Evolutionary conservation across 2,113 vertebrate species (phyloP).

Genomic region (Noctilio leporinus): DNA sequence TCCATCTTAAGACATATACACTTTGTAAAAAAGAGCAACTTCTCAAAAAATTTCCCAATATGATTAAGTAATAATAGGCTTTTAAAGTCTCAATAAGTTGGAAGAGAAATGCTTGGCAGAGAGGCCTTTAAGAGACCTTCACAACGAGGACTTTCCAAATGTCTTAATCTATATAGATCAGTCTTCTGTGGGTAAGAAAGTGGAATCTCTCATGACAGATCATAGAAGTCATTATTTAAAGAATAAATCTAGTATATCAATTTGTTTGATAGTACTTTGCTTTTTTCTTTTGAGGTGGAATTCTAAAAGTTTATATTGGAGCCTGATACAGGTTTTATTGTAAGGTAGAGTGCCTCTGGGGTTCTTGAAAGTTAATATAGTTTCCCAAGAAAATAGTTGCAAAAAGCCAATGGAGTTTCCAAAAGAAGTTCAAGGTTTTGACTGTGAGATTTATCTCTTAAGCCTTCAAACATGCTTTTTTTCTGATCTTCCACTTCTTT

Average conservation of each 20-base stretch:
- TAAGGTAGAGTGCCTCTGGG: neutral
- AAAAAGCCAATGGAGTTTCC: neutral
- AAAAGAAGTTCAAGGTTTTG: neutral
- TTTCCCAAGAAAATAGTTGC: slow-evolving; percentile 23
- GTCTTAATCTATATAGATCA: neutral
- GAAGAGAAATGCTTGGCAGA: neutral
- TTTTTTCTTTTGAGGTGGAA: neutral
- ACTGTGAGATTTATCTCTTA: neutral
- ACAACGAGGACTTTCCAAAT: neutral
- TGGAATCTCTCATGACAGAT: neutral
- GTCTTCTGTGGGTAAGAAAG: neutral
- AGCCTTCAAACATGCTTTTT: neutral
- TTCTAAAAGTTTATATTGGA: neutral
- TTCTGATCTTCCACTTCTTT: slow-evolving; percentile 50
- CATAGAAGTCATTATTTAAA: slow-evolving; percentile 1
- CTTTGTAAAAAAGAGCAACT: neutral
- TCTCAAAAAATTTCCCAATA: neutral
- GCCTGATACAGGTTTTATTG: neutral
- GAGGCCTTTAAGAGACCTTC: neutral
- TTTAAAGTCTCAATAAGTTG: neutral
- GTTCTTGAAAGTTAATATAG: neutral
- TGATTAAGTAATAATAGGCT: neutral
- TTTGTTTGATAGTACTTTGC: neutral
- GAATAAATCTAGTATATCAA: neutral
- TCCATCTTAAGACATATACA: neutral